Percentiles rank a stretch among this genome's conserved stretches.
These are phyloP conservation scores for Prochilodus magdalenae DNA, from an alignment of 2,113 vertebrate genomes.

Conservation along the genomic window DNA sequence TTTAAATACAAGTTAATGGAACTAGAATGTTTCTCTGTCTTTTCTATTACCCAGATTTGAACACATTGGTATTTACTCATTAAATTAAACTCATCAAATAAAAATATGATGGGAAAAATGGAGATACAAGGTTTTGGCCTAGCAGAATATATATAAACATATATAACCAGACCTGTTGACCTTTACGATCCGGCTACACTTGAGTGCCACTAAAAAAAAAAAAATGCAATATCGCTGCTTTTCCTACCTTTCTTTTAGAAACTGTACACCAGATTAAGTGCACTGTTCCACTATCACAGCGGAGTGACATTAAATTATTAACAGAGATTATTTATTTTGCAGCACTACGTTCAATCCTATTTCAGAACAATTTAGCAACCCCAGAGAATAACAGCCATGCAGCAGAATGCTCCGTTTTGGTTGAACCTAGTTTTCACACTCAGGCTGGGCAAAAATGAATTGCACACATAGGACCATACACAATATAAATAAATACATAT, in stretches of 20 bases:
- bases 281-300: background rate
- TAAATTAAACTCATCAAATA: no score
- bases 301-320: background rate
- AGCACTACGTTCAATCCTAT: background rate
- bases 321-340: background rate
- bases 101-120: no score
- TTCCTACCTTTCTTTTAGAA: background rate
- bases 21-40: no score
- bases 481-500: no score
- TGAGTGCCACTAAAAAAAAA: background rate
- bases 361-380: background rate
- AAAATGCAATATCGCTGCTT: background rate
- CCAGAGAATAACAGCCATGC: background rate
- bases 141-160: no score
- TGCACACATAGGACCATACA: background rate
- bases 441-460: background rate
- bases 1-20: no score
- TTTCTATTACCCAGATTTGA: no score
- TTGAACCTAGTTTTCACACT: background rate
- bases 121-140: no score
- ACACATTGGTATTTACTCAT: no score
- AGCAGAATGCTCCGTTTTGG: background rate
- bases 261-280: background rate
- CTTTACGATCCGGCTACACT: constrained; percentile 7
- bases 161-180: background rate